Percentiles rank a stretch among this genome's conserved stretches.
phyloP scores from a whole-genome alignment of 2,888 invertebrate genomes.

The Sinelater perroti region DNA sequence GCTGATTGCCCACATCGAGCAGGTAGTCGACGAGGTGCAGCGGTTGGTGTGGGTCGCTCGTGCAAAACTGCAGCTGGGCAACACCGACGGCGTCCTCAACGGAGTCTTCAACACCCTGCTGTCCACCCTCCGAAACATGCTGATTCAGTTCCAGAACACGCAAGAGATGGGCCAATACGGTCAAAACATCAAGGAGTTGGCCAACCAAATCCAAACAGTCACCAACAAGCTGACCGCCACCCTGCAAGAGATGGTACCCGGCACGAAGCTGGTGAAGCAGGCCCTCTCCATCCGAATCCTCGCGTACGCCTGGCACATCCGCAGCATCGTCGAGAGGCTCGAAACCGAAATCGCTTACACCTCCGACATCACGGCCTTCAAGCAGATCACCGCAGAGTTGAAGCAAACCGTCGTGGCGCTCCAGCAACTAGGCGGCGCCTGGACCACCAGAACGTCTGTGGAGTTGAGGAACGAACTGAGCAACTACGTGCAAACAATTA shows the following conservation, averaged over 20 bases:
- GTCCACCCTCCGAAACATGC: constrained; percentile 22
- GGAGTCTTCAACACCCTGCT: constrained; percentile 21
- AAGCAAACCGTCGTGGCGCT: constrained; percentile 6
- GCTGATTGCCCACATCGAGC: constrained; percentile 2
- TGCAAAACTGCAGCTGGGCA: neutral
- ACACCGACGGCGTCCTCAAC: constrained; percentile 13
- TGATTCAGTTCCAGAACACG: constrained; percentile 23
- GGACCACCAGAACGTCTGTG: neutral
- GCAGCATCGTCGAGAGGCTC: constrained; percentile 18
- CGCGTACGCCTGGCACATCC: constrained; percentile 14
- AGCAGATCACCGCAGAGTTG: constrained; percentile 5
- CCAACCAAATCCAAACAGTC: constrained; percentile 20
- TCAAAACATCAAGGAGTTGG: constrained; percentile 11
- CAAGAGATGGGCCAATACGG: constrained; percentile 9
- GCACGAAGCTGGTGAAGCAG: constrained; percentile 18
- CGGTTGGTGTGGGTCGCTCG: constrained; percentile 5
- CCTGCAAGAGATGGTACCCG: constrained; percentile 7
- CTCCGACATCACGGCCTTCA: neutral
- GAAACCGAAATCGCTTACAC: constrained; percentile 17
- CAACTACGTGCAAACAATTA: constrained; percentile 13
- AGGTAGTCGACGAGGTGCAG: constrained; percentile 10
- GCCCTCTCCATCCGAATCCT: constrained; percentile 17
- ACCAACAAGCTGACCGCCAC: constrained; percentile 18
- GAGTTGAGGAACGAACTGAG: constrained; percentile 15
- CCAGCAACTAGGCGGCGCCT: constrained; percentile 19